Evolutionary conservation across 2,113 vertebrate species (phyloP).

Genomic region (Chunga burmeisteri): DNA sequence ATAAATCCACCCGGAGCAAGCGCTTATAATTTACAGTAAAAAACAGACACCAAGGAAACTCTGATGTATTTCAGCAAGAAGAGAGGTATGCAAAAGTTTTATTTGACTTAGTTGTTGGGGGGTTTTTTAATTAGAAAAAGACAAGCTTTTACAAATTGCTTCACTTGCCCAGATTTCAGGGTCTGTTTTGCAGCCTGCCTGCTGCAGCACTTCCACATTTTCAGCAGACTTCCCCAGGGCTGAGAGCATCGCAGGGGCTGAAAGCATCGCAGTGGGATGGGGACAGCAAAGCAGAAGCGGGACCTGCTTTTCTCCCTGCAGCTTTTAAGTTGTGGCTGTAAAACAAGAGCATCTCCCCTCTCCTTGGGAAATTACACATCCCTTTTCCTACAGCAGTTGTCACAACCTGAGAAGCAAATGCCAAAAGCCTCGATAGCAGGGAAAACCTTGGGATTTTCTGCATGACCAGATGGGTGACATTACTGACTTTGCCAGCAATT

Average conservation of each 20-base stretch:
- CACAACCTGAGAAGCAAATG: not conserved
- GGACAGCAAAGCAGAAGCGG: rapidly evolving
- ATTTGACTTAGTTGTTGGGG: not conserved
- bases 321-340: not conserved
- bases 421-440: not conserved
- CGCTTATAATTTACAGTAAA: not conserved
- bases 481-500: not conserved
- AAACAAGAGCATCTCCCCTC: not conserved
- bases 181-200: not conserved
- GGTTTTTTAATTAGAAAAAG: not conserved
- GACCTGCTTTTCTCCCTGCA: not conserved
- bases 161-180: not conserved
- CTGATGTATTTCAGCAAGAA: not conserved
- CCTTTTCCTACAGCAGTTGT: not conserved
- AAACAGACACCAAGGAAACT: not conserved
- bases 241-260: not conserved
- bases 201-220: not conserved
- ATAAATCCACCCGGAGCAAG: not conserved
- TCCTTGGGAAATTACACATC: not conserved
- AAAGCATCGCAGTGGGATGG: not conserved
- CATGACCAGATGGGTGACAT: not conserved
- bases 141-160: not conserved
- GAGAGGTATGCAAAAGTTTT: not conserved
- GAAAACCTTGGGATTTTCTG: not conserved
- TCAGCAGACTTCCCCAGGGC: not conserved